These are phyloP conservation scores for Sminthurinus aureus DNA, from an alignment of 2,888 invertebrate genomes.

Conservation along the genomic window DNA sequence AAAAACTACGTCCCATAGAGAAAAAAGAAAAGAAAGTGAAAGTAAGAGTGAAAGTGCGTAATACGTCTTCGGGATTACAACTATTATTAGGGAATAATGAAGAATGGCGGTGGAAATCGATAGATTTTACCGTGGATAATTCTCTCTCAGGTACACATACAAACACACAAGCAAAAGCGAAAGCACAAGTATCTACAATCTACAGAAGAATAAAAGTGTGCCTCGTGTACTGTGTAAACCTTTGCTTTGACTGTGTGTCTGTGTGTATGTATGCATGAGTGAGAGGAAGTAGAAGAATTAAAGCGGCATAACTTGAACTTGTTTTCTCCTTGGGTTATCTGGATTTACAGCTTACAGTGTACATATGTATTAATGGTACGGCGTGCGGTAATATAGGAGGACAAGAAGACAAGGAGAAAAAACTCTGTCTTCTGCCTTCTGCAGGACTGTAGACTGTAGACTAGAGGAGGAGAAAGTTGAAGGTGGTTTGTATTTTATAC, in stretches of 20 bases:
- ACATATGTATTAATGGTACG: too few species aligned
- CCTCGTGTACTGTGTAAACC: too few species aligned
- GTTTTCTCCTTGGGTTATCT: too few species aligned
- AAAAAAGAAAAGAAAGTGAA: background rate
- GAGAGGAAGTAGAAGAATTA: background rate
- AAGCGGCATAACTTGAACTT: too few species aligned
- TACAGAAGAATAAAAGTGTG: background rate
- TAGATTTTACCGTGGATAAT: background rate
- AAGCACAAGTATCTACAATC: background rate
- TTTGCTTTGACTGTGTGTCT: background rate
- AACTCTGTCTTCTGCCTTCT: too few species aligned
- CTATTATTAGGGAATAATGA: background rate
- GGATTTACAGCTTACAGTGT: too few species aligned
- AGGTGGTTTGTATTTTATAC: slow-evolving; percentile 1
- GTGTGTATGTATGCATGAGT: background rate
- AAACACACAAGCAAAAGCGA: too few species aligned
- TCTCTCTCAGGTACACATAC: background rate
- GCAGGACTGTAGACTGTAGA: too few species aligned
- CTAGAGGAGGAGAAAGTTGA: background rate
- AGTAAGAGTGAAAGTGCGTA: background rate
- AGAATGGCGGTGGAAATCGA: background rate
- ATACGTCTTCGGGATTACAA: background rate
- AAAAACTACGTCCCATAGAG: too few species aligned
- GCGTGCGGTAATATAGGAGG: too few species aligned
- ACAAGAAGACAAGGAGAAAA: too few species aligned